Base-by-base conservation (phyloP, 2,797 vertebrate genomes). In the Hylomyscus alleni region DNA sequence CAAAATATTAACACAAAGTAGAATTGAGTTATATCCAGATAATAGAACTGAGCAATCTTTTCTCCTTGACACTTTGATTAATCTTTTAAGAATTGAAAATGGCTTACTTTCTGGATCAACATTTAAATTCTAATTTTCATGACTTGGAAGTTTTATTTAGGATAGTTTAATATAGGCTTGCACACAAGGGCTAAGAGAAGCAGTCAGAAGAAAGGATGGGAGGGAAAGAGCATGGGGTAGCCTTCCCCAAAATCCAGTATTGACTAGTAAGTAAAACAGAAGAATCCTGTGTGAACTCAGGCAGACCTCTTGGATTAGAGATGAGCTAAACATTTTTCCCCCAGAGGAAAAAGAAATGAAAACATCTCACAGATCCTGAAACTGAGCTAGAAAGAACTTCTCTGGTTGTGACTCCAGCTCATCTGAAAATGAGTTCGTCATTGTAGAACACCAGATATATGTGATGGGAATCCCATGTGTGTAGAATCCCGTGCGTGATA, bases 71-170 rank as follows among this genome's bases (percentile, higher is more conserved):
- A 40, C 37, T 69, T 82, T 94, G 80, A 37, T 34, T 52, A 12
- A 93, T 88, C 37, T 65, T 90, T 90, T n/a, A 93, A 89, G 58
- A 82, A 89, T 50, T 86, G 4, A 60, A 89, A 86, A 60, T 89
- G 9, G 37, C 22, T 93, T 62, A 24, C 65, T 50, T 75, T 97
- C 78, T 78, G 0, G 89, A 78, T 54, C 88, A 93, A 91, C 65
- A 90, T 26, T 19, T 77, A 62, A 94, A 52, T 58, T 58, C 34
- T 91, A 77, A 73, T 73, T 88, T 13, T 73, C n/a, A 54, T 54
- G 67, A 87, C 52, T 22, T 1, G 2, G 50, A 29, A 13, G 34
- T 87, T 87, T 54, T 40, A 54, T 56, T 72, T 73, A 73, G 65
- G 14, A 40, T n/a, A 22, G 17, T 56, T n/a, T 54, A 73, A 72